Conservation (phyloP, 2,797 vertebrate genomes). For the Clarias laeviceps region DNA sequence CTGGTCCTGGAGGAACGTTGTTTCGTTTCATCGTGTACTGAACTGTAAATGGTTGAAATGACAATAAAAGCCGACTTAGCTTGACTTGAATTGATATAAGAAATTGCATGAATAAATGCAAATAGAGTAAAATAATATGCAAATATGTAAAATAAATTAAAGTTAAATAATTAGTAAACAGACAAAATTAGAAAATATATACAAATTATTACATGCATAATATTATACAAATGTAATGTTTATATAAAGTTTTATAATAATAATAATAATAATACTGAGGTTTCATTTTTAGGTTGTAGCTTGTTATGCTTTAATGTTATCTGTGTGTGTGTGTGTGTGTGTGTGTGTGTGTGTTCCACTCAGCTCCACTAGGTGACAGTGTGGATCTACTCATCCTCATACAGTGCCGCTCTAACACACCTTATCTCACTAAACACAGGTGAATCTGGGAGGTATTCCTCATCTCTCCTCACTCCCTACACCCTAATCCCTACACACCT, state of each 20-base stretch:
- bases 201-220: no score
- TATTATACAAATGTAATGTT: background rate
- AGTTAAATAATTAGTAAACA: background rate
- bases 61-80: no score
- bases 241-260: background rate
- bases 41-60: no score
- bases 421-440: background rate
- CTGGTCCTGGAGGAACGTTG: no score
- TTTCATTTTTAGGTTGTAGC: background rate
- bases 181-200: background rate
- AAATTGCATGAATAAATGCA: no score
- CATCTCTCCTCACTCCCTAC: no score
- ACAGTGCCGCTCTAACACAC: background rate
- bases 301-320: background rate
- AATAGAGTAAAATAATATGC: no score
- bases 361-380: slow-evolving; percentile 24
- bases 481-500: no score
- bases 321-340: slow-evolving; percentile 55
- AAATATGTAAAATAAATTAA: background rate
- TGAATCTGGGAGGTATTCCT: no score
- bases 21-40: no score
- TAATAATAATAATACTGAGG: no score
- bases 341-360: slow-evolving; percentile 21
- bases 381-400: background rate
- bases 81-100: no score